These are phyloP conservation scores for Tiliqua scincoides DNA, from an alignment of 2,113 vertebrate genomes.

Conservation along the genomic window DNA sequence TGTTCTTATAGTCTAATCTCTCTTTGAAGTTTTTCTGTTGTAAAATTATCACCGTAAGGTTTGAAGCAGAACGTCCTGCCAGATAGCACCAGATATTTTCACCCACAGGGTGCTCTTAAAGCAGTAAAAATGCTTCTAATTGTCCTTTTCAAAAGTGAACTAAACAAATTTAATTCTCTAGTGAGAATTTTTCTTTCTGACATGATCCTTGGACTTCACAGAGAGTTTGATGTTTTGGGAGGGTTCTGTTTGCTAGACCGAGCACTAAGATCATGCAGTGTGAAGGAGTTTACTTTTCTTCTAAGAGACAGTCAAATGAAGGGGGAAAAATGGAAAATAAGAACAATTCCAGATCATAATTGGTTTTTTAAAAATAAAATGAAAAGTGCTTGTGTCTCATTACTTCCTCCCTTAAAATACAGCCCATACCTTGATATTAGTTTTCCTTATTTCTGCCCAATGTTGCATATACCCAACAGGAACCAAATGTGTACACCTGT, in stretches of 20 bases:
- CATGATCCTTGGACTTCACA: conserved; percentile 7
- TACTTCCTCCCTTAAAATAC: neutral
- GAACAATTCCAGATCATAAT: neutral
- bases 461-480: too few species aligned
- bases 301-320: neutral
- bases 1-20: too few species aligned
- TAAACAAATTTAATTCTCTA: neutral
- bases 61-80: neutral
- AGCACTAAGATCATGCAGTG: neutral
- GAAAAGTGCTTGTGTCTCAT: neutral
- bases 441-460: too few species aligned
- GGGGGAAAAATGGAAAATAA: neutral
- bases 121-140: neutral
- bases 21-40: too few species aligned
- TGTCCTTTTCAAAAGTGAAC: neutral
- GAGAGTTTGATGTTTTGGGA: neutral
- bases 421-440: neutral
- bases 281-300: neutral
- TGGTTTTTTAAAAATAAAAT: neutral
- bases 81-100: conserved; percentile 2
- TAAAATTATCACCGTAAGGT: too few species aligned
- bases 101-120: conserved; percentile 11
- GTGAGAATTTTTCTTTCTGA: conserved; percentile 19
- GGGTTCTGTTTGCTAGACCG: neutral
- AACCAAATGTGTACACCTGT: too few species aligned